Evolutionary conservation across 2,113 vertebrate species (phyloP).

Genomic region (Dolichotis patagonum): DNA sequence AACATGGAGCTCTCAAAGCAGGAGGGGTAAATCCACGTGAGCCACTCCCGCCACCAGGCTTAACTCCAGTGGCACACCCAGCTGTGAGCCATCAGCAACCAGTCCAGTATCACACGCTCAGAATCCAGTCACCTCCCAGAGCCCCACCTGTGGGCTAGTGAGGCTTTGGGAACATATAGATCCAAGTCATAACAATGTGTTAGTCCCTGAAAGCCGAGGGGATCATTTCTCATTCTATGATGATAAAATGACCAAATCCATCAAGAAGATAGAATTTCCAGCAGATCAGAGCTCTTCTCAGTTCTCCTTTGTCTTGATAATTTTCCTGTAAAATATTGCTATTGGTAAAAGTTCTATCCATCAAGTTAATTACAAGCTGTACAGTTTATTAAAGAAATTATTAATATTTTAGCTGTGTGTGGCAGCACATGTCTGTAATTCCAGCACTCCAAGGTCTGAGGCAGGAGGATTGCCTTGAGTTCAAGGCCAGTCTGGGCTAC

Average conservation of each 20-base stretch:
- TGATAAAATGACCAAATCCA: background rate
- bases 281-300: background rate
- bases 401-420: background rate
- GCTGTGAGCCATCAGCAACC: background rate
- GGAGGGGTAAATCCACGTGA: background rate
- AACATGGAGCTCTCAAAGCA: background rate
- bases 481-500: background rate
- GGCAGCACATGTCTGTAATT: background rate
- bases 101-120: background rate
- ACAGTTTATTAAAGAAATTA: background rate
- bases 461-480: background rate
- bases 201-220: background rate
- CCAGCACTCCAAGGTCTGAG: background rate
- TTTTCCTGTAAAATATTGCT: conserved; percentile 1
- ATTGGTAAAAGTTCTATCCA: background rate
- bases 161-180: background rate
- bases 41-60: background rate
- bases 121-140: background rate
- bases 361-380: background rate
- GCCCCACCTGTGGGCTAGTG: background rate
- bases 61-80: background rate
- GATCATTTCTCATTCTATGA: background rate
- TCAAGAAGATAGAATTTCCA: background rate
- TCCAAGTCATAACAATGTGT: background rate
- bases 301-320: background rate